Evolutionary conservation across 2,797 vertebrate genomes (phyloP), one percentile per base, ranked within the genome.

Genomic region (Molossus alvarezi): DNA sequence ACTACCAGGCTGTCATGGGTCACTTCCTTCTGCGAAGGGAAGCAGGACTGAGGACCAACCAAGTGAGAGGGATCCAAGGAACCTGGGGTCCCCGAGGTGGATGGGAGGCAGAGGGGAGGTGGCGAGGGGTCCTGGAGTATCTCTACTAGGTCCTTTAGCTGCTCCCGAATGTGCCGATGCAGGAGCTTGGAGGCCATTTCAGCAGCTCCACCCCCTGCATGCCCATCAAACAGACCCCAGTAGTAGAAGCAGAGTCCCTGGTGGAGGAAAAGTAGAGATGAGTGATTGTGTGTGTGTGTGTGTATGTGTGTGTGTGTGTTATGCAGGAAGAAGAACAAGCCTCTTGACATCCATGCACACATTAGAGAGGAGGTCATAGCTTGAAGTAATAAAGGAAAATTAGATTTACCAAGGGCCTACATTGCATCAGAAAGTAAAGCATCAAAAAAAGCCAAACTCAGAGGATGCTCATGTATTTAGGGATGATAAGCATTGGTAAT

Each of bases 211-310:
- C 99, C 99, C 53, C 99, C 99, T 0, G 99, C 99, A 0, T 99
- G 99, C 62, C 99, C 99, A 18, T 99, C 99, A 92, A 99, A 99
- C 85, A 99, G 98, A 1, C 99, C 99, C 99, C 99, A 99, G 97
- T 99, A 99, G 97, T 99, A 98, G 95, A 99, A 99, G 75, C 98
- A 98, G 96, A 99, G 98, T 29, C 99, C 99, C 64, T 98, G 98
- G 76, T 97, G 98, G 89, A 95, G 85, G 82, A 97, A 87, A 95
- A 51, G 64, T 57, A 4, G 12, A 69, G 81, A 37, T 90, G 41
- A 93, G 27, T 41, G 17, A 21, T 4, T 29, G 29, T n/a, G 58
- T 48, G 45, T 29, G 77, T 29, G 29, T n/a, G 58, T 48, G 45
- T 29, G 77, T 29, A 23, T n/a, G 58, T 48, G 45, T 29, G 77